A percentile compares a stretch with the other conserved stretches of the same genome.
Conservation (phyloP, 2,113 vertebrate genomes). For the Hippocampus comes region DNA sequence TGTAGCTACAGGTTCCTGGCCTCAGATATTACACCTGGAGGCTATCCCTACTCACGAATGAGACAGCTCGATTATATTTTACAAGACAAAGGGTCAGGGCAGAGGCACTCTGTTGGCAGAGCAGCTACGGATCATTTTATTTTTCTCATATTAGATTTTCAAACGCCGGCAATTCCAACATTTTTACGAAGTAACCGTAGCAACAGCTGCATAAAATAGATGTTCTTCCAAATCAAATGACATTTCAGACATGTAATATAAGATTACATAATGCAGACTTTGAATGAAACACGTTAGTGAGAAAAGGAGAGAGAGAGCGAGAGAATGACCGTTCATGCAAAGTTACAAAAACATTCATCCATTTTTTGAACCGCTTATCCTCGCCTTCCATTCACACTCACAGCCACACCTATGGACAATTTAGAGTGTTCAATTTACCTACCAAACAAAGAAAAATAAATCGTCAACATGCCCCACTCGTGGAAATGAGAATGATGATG, state of each 20-base stretch:
- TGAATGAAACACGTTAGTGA: background rate
- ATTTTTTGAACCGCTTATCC: too few relatives aligned
- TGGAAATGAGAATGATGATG: too few relatives aligned
- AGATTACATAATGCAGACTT: background rate
- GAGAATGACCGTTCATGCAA: background rate
- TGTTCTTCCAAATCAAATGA: background rate
- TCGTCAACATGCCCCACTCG: too few relatives aligned
- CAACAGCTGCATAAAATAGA: background rate
- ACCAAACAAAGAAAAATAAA: background rate
- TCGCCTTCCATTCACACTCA: too few relatives aligned
- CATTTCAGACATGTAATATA: background rate
- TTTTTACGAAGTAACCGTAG: background rate
- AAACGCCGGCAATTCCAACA: background rate
- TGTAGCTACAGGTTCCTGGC: slow-evolving; percentile 12
- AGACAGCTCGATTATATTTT: background rate
- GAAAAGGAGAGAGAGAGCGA: background rate
- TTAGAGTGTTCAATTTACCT: too few relatives aligned
- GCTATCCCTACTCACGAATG: background rate
- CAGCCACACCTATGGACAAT: too few relatives aligned
- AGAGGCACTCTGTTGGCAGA: background rate
- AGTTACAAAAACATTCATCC: background rate
- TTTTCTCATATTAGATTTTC: background rate
- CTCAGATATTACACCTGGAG: slow-evolving; percentile 21
- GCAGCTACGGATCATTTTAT: background rate
- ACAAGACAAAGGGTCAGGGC: slow-evolving; percentile 3